Conservation (phyloP, 2,113 vertebrate species). For the Caranx melampygus region DNA sequence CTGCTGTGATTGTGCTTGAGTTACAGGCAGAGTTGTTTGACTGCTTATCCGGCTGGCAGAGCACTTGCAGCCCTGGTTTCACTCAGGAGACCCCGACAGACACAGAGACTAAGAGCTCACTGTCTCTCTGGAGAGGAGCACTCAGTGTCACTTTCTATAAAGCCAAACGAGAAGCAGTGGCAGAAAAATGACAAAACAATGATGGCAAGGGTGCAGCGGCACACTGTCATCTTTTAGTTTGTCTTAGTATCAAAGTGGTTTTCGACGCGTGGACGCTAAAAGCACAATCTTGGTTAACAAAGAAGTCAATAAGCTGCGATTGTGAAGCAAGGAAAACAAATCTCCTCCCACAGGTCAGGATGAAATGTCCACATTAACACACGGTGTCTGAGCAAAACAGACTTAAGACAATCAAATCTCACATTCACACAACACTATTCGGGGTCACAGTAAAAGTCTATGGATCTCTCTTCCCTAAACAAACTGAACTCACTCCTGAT, state of each 20-base stretch:
- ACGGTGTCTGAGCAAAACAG: too few relatives aligned
- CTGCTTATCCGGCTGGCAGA: conserved; percentile 45
- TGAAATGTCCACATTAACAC: too few relatives aligned
- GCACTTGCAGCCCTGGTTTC: conserved; percentile 32
- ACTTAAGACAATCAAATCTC: too few relatives aligned
- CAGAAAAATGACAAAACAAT: conserved; percentile 30
- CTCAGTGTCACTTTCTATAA: conserved; percentile 36
- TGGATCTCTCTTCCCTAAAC: too few relatives aligned
- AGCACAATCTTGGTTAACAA: too few relatives aligned
- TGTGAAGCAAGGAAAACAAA: too few relatives aligned
- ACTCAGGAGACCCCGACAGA: conserved; percentile 39
- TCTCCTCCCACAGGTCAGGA: too few relatives aligned
- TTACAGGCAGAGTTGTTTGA: conserved; percentile 41
- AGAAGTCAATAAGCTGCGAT: not conserved
- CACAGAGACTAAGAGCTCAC: conserved; percentile 29
- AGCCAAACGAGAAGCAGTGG: not conserved
- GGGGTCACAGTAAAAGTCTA: too few relatives aligned
- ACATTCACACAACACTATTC: too few relatives aligned
- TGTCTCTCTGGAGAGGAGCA: conserved; percentile 37
- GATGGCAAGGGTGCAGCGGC: conserved; percentile 17
- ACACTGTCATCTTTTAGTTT: not conserved
- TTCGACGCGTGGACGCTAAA: too few relatives aligned
- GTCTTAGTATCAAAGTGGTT: too few relatives aligned
- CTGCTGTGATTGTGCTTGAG: conserved; percentile 31
- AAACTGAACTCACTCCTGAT: too few relatives aligned